Conservation (phyloP, 2,113 vertebrate genomes). For the Triplophysa tibetana region DNA sequence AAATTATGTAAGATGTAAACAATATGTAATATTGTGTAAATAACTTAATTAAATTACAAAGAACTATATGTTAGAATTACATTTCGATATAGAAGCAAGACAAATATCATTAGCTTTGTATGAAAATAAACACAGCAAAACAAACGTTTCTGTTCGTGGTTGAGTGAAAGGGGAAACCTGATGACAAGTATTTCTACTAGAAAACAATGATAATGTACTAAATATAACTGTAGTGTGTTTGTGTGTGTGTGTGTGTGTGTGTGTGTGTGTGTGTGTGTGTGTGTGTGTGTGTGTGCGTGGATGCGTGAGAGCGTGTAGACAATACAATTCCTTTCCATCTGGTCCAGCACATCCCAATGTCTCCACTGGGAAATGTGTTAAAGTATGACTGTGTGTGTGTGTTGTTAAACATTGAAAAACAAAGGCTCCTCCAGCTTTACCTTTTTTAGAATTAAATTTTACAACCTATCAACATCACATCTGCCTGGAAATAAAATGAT, state of each 20-base stretch:
- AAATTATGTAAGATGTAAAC: conserved; percentile 1
- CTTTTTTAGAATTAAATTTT: background rate
- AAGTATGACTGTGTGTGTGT: conserved; percentile 3
- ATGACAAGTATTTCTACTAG: conserved; percentile 36
- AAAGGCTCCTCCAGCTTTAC: background rate
- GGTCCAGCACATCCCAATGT: conserved; percentile 33
- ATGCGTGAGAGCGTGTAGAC: background rate
- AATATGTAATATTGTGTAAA: too few species aligned
- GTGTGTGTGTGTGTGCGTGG: conserved; percentile 11
- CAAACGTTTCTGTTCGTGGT: conserved; percentile 29
- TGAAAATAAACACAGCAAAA: background rate
- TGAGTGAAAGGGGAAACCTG: conserved; percentile 50
- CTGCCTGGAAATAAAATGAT: background rate
- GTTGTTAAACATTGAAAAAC: background rate
- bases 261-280: background rate
- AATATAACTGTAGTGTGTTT: background rate
- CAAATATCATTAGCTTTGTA: too few species aligned
- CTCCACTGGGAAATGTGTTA: background rate
- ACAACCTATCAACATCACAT: background rate
- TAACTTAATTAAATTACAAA: too few species aligned
- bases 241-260: conserved; percentile 16
- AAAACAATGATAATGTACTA: background rate
- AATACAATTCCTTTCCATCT: conserved; percentile 39
- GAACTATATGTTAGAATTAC: too few species aligned
- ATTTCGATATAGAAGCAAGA: too few species aligned